Conservation (phyloP, 2,888 invertebrate species). For the Buathra laborator region DNA sequence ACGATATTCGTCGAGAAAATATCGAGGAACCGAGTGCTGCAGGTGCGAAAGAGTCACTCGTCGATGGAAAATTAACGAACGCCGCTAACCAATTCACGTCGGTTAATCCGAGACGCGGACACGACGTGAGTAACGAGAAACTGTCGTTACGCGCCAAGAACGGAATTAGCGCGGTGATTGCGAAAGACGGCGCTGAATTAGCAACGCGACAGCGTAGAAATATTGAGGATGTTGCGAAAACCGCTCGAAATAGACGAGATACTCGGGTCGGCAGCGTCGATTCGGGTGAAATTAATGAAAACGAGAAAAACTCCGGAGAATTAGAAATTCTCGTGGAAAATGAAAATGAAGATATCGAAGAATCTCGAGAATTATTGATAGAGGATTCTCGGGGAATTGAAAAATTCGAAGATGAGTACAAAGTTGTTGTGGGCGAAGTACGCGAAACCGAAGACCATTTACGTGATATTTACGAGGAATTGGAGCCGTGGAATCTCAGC, state of each 20-base stretch:
- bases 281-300: background rate
- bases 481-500: slow-evolving; percentile 70
- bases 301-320: slow-evolving; percentile 39
- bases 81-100: slow-evolving; percentile 33
- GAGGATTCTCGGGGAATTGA: background rate
- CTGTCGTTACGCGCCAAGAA: slow-evolving; percentile 58
- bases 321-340: slow-evolving; percentile 37
- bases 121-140: slow-evolving; percentile 23
- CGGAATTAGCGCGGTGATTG: slow-evolving; percentile 71
- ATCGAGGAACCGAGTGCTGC: background rate
- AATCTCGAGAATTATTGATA: background rate
- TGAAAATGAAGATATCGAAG: background rate
- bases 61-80: slow-evolving; percentile 9
- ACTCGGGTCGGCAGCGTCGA: slow-evolving; percentile 8
- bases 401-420: slow-evolving; percentile 4
- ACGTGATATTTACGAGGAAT: slow-evolving; percentile 55
- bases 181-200: slow-evolving; percentile 69
- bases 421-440: slow-evolving; percentile 56
- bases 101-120: slow-evolving; percentile 61
- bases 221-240: slow-evolving; percentile 65
- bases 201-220: slow-evolving; percentile 53
- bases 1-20: slow-evolving; percentile 8
- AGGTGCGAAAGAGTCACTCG: background rate
- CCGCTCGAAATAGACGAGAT: slow-evolving; percentile 48
- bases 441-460: slow-evolving; percentile 55